Base-by-base conservation (phyloP, 2,888 invertebrate genomes). In the Apodemia mormo region DNA sequence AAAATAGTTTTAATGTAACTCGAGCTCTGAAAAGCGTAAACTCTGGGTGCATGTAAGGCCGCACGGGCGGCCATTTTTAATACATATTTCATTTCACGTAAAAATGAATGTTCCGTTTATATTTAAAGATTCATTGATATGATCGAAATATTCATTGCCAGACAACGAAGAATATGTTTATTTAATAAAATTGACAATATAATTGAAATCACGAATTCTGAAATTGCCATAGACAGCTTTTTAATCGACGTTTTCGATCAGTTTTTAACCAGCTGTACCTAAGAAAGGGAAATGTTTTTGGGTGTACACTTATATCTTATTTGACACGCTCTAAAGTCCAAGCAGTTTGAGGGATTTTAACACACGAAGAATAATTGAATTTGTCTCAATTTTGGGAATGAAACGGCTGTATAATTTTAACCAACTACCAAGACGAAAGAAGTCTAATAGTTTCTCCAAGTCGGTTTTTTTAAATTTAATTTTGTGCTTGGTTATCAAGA, bases 1-100 rank as follows among this genome's bases (percentile, higher is more conserved):
- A 68, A 65, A 58, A 64, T 68, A 52, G 49, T 65, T 64, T 49
- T 58, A 37, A 64, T 49, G 64, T 64, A 61, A 68, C 49, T 45
- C 33, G 49, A 68, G 29, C 12, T 4, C 58, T 49, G 68, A 68
- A 65, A 68, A 65, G 52, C 61, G 52, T 68, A 49, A 67, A 67
- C 37, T 68, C 68, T 12, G 64, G 12, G n/a, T 30, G 30, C 64
- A 49, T 64, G 49, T 65, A 68, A 64, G 4, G 14, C 12, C 49
- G 49, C 61, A 14, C 30, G 29, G 30, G 29, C 29, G 30, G 58
- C 29, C 49, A 68, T 68, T 64, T 52, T 68, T 10, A 58, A 68
- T 49, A 40, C 40, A 8, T 61, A 65, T 68, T 68, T 64, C 30
- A 45, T 68, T 45, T 61, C 14, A 56, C 45, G 58, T 43, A 45